Conservation (phyloP, 2,113 vertebrate genomes). For the Poicephalus gulielmi region DNA sequence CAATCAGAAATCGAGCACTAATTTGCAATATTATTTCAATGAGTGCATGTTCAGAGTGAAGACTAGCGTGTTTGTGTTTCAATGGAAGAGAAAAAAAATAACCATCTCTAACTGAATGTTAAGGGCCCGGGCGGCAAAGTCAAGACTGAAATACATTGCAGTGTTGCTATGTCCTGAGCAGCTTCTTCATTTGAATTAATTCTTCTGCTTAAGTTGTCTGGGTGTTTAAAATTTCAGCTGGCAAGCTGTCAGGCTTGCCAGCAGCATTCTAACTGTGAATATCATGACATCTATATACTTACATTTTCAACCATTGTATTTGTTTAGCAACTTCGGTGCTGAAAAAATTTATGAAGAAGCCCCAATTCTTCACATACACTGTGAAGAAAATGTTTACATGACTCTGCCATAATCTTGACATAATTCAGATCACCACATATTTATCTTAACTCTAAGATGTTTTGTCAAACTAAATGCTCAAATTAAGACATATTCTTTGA, state of each 20-base stretch:
- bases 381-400: neutral
- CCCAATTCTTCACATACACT: neutral
- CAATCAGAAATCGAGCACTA: neutral
- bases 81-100: neutral
- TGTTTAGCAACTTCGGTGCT: neutral
- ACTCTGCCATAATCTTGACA: neutral
- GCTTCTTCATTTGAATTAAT: neutral
- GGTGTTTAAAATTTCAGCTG: neutral
- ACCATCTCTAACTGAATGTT: neutral
- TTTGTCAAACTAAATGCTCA: neutral
- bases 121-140: neutral
- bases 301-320: neutral
- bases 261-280: neutral
- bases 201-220: neutral
- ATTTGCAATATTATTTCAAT: neutral
- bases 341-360: neutral
- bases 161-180: neutral
- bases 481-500: neutral
- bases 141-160: neutral
- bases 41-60: neutral
- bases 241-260: neutral
- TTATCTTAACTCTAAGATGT: neutral
- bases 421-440: neutral
- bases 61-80: neutral
- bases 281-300: neutral